Base-by-base conservation (phyloP, 1,140 invertebrate genomes). In the Drosophila tsacasi region DNA sequence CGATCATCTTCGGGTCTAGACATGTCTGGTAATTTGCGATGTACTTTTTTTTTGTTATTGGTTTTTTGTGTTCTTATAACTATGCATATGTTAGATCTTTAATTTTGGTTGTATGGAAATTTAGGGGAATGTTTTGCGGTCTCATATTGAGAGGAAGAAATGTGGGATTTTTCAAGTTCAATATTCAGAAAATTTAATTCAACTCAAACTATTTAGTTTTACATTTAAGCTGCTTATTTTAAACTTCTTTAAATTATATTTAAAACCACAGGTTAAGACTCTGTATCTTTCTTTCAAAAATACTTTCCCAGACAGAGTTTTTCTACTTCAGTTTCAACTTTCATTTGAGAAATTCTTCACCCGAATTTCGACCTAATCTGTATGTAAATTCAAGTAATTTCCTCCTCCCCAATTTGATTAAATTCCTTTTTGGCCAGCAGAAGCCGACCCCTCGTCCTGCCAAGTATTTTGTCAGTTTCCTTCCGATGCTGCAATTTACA, bases 401-500 rank as follows among this genome's bases (percentile, higher is more conserved):
- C 32, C 50, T 66, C 23, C 68, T 73, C 55, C 50, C 30, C 40
- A 75, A 83, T 68, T 80, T 84, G 66, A 65, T 73, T 68, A 80
- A 76, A 84, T 80, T 83, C 66, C 80, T 64, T 30, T 46, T 27
- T 35, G 42, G 37, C 44, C 39, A 67, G 25, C 47, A 50, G 19
- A 25, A 37, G 35, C 44, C 23, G 25, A 12, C 50, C 50, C 55
- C 50, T 40, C 44, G 61, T 39, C 25, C 40, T 50, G 27, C n/a
- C 30, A 71, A 83, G 68, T 73, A 71, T 66, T 79, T 75, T 83
- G 76, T 76, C 72, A 69, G 42, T 59, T 76, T 71, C 42, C 52
- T 63, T 54, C 58, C 46, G 65, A 50, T 65, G 61, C 68, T 89
- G 81, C 86, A 90, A 89, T 90, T 89, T 87, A 87, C 85, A 84